phyloP scores from a whole-genome alignment of 2,113 vertebrate genomes.

The Suncus etruscus region DNA sequence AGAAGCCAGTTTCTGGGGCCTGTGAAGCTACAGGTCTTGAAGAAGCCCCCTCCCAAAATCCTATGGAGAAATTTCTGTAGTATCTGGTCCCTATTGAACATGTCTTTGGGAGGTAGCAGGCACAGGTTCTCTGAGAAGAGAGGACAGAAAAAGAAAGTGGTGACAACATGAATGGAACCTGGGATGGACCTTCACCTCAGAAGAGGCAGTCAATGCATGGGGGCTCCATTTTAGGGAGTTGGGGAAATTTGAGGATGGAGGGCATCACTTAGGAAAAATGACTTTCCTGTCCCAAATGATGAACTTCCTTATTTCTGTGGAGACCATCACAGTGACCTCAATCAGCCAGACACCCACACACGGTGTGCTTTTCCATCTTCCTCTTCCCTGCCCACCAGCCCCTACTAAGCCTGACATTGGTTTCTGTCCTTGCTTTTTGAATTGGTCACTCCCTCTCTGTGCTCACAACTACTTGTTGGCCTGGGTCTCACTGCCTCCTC shows the following conservation, averaged over 20 bases:
- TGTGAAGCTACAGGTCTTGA: not conserved
- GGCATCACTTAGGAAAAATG: not conserved
- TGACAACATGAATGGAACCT: not conserved
- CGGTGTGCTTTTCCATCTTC: not conserved
- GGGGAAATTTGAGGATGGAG: not conserved
- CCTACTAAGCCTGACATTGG: not conserved
- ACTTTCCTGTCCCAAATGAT: not conserved
- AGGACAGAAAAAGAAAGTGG: not conserved
- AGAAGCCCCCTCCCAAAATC: not conserved
- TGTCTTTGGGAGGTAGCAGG: not conserved
- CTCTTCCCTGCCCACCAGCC: not conserved
- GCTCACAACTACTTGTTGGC: not conserved
- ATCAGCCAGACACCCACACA: not conserved
- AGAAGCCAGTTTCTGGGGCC: not conserved
- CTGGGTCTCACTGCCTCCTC: not conserved
- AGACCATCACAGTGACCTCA: not conserved
- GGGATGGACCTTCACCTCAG: not conserved
- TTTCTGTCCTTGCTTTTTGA: not conserved
- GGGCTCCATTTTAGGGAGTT: not conserved
- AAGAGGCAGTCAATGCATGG: not conserved
- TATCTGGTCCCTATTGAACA: not conserved
- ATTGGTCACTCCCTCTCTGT: not conserved
- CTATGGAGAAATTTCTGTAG: rapidly evolving
- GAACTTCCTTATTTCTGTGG: not conserved
- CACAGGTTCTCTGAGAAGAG: not conserved